Conservation (phyloP, 1,140 invertebrate genomes). For the Anastatus disparis region DNA sequence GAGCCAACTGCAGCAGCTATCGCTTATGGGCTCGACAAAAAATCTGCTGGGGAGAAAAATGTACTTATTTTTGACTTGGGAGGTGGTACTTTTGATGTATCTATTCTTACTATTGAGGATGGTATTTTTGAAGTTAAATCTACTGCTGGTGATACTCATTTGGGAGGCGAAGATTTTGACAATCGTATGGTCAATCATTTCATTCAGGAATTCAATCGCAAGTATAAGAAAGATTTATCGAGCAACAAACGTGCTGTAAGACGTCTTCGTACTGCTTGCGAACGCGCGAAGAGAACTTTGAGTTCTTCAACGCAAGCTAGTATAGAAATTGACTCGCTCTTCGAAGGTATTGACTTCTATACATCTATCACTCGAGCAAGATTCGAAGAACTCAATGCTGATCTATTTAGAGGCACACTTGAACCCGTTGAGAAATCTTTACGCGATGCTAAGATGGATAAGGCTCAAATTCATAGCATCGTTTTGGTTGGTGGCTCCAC, state of each 20-base stretch:
- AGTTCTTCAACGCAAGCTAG: constrained; percentile 80
- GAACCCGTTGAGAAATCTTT: constrained; percentile 79
- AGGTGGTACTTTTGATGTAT: constrained; percentile 75
- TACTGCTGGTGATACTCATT: constrained; percentile 80
- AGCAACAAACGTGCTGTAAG: constrained; percentile 76
- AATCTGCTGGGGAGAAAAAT: constrained; percentile 61
- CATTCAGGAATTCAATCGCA: constrained; percentile 76
- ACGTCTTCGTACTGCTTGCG: constrained; percentile 81
- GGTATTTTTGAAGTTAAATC: constrained; percentile 75
- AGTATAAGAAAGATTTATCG: constrained; percentile 74
- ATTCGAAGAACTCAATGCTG: constrained; percentile 77
- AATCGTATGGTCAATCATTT: constrained; percentile 76
- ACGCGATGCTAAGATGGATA: constrained; percentile 77
- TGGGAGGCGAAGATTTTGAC: constrained; percentile 86
- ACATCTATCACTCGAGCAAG: constrained; percentile 78
- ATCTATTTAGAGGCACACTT: constrained; percentile 74
- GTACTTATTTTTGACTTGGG: constrained; percentile 65
- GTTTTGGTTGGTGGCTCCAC: constrained; percentile 73
- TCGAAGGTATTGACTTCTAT: constrained; percentile 80
- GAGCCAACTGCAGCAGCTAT: constrained; percentile 76
- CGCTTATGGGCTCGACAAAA: constrained; percentile 75
- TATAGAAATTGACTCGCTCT: constrained; percentile 81
- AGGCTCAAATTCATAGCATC: constrained; percentile 69
- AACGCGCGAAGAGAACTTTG: constrained; percentile 82
- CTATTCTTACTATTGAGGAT: constrained; percentile 79